phyloP scores from a whole-genome alignment of 2,797 vertebrate species.

The Danio kyathit region DNA sequence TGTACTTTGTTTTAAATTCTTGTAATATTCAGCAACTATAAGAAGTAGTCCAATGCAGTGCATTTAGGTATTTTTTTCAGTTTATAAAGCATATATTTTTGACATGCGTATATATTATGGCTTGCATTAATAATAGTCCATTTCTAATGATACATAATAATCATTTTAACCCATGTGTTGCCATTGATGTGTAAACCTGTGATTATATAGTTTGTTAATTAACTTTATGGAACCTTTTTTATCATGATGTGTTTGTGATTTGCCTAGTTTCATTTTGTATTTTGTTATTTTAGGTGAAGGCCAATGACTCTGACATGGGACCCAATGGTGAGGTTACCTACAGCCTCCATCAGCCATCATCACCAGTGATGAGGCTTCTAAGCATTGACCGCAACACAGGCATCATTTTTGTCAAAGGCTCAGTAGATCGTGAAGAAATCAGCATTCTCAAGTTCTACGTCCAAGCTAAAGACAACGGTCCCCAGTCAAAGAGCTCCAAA shows the following conservation, averaged over 20 bases:
- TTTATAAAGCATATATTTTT: conserved; percentile 42
- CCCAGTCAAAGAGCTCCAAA: conserved; percentile 90
- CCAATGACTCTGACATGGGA: conserved; percentile 92
- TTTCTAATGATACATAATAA: conserved; percentile 66
- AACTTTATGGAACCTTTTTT: not conserved
- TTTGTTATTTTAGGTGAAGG: conserved; percentile 83
- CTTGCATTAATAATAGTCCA: conserved; percentile 37
- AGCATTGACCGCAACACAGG: conserved; percentile 90
- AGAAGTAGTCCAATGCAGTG: conserved; percentile 72
- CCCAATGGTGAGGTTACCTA: conserved; percentile 93
- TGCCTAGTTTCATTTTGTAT: conserved; percentile 26
- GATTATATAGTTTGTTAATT: not conserved
- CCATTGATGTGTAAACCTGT: not conserved
- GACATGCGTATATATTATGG: conserved; percentile 36
- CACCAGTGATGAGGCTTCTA: conserved; percentile 88
- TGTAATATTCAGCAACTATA: conserved; percentile 56
- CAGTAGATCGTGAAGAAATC: conserved; percentile 92
- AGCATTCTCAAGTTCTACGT: conserved; percentile 90
- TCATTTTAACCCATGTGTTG: conserved; percentile 62
- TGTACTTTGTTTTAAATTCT: conserved; percentile 1
- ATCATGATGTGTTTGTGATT: not conserved
- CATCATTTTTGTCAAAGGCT: conserved; percentile 91
- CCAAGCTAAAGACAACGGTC: conserved; percentile 91
- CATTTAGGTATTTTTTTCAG: conserved; percentile 39
- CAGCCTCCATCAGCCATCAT: conserved; percentile 88